Percentiles rank a stretch among this genome's conserved stretches.
Conservation (phyloP, 2,888 invertebrate genomes). For the Lithodes maja region DNA sequence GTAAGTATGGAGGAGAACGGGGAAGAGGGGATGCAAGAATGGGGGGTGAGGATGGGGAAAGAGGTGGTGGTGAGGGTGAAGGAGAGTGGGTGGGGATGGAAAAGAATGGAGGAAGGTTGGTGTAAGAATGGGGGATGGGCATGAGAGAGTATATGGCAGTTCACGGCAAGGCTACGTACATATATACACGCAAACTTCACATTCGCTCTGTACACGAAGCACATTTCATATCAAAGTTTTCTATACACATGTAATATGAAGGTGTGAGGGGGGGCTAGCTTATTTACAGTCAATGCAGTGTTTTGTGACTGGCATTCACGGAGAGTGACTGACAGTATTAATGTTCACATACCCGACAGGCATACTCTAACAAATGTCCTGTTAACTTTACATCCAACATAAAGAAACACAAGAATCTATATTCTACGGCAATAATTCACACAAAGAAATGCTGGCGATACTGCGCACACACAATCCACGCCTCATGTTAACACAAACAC, state of each 20-base stretch:
- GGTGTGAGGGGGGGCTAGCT: background rate
- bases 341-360: no score
- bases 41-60: background rate
- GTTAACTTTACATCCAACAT: no score
- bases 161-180: conserved; percentile 1
- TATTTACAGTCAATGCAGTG: conserved; percentile 10
- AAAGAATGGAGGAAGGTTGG: background rate
- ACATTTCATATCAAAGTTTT: background rate
- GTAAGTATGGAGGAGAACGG: background rate
- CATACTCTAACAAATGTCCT: no score
- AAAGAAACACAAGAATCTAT: no score
- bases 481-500: no score
- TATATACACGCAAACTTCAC: conserved; percentile 11
- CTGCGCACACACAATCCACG: no score
- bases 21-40: background rate
- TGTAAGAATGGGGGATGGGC: background rate
- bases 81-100: background rate
- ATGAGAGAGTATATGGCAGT: background rate
- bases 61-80: background rate
- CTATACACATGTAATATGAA: background rate
- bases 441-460: no score
- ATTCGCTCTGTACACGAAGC: background rate
- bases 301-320: conserved; percentile 12
- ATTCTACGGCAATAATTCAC: no score
- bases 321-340: background rate